Evolutionary conservation across 2,797 vertebrate species (phyloP).

Genomic region (Characodon lateralis): DNA sequence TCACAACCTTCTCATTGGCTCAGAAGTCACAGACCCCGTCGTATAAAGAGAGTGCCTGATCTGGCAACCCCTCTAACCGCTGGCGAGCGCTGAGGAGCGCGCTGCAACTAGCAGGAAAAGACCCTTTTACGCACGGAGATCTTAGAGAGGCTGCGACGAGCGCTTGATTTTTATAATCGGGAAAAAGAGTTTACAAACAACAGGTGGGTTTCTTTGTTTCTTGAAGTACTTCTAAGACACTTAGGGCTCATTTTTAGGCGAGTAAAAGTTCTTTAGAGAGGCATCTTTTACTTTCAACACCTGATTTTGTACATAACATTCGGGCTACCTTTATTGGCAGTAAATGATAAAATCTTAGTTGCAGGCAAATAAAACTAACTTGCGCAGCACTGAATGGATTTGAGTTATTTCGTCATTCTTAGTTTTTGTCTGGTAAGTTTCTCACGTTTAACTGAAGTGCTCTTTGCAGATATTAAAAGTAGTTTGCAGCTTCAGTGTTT

Average conservation of each 20-base stretch:
- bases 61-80: slow-evolving; percentile 33
- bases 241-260: background rate
- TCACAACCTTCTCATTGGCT: slow-evolving; percentile 74
- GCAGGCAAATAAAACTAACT: background rate
- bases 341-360: background rate
- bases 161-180: background rate
- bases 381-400: background rate
- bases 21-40: slow-evolving; percentile 60
- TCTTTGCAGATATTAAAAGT: background rate
- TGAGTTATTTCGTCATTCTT: background rate
- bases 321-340: background rate
- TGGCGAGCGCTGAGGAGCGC: slow-evolving; percentile 45
- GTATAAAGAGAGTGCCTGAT: slow-evolving; percentile 63
- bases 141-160: slow-evolving; percentile 38
- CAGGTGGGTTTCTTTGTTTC: slow-evolving; percentile 51
- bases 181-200: slow-evolving; percentile 41
- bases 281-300: background rate
- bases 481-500: background rate
- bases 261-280: slow-evolving; percentile 42
- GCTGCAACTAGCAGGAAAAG: slow-evolving; percentile 19
- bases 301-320: background rate
- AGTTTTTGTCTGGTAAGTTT: background rate
- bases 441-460: slow-evolving; percentile 9
- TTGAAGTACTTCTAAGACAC: background rate
- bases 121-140: slow-evolving; percentile 58